Base-by-base conservation (phyloP, 2,113 vertebrate species). In the Grammomys dolichurus region DNA sequence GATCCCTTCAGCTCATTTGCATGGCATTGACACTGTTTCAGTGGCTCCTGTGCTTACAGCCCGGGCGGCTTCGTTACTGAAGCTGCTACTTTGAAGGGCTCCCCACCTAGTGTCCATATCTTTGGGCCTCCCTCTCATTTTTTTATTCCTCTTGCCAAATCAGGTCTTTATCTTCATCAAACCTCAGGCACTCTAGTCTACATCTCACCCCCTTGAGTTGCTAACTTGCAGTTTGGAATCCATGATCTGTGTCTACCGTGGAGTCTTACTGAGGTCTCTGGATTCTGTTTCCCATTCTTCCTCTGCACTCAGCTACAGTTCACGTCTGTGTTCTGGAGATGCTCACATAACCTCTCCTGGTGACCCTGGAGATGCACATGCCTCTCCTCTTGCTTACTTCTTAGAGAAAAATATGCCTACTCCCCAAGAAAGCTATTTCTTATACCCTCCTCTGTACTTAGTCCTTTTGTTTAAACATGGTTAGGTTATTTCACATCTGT, bases 381-480 rank as follows among this genome's bases (percentile, higher is more conserved):
- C 19, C 33, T n/a, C 16, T 89, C 7, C 22, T 86, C 65, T 94
- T 65, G 51, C 76, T 75, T 24, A 1, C 51, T 26, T 67, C 93
- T 94, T 88, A 70, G 36, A 89, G 73, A 90, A 91, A 76, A 46
- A 82, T 40, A 80, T 87, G 58, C 46, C 19, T 43, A 36, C 93
- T 92, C 90, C 36, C 7, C 65, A 28, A 22, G 48, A 91, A 96
- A 97, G 58, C 19, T 46, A 13, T 77, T 80, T 75, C 48, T 89
- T 40, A 13, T 10, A 14, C 20, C 7, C 63, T 26, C 28, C 40
- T 86, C 60, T 16, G 26, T 28, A 46, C 26, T 48, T 90, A 84
- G 56, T 81, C 63, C 76, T 90, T 82, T 76, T 81, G 56, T 88
- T 95, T 94, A 84, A 92, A 94, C 90, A 63, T 22, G 5, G 8